Base-by-base conservation (phyloP, 2,888 invertebrate species). In the Drosophila mettleri region DNA sequence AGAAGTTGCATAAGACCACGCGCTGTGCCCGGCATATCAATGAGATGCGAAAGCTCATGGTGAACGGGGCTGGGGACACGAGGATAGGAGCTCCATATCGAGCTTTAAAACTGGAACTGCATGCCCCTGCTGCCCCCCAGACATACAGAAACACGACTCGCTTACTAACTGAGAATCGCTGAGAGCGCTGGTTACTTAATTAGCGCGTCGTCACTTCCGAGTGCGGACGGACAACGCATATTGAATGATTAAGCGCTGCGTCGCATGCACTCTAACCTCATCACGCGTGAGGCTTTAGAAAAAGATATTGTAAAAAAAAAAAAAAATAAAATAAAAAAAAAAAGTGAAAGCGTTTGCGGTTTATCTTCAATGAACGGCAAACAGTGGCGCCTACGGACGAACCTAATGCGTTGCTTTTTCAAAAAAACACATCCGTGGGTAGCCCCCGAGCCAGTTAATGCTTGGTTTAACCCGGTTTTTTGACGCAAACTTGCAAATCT, bases 261-360 rank as follows among this genome's bases (percentile, higher is more conserved):
- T 61, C 41, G 46, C 55, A 43, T 73, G 80, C 80, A 87, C 88
- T 83, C 74, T 82, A 82, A 85, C 82, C 82, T 59, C 69, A 29
- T 6, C 18, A 33, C 53, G 62, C 55, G 70, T 69, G 60, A 36
- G 34, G 12, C 6, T 29, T 45, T 43, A 12, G 10, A 18, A 31
- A 29, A 33, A 55, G 22, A 49, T 34, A 49, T 20, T 33, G 49
- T 5, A 39, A 38, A 31, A 31, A 3, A 29, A 36, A 51, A 33
- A 24, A 16, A 8, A 7, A 27, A 29, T 46, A 39, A 24, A n/a
- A 12, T 12, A 18, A 8, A 14, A 31, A 8, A 14, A 31, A 73
- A 82, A 84, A 82, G 87, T 82, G 82, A 82, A 82, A 82, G 82
- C 57, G 52, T 45, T 67, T 78, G 81, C 43, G 84, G 86, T 69